A percentile compares a stretch with the other conserved stretches of the same genome.
Conservation (phyloP, 2,113 vertebrate genomes). For the Antidorcas marsupialis region DNA sequence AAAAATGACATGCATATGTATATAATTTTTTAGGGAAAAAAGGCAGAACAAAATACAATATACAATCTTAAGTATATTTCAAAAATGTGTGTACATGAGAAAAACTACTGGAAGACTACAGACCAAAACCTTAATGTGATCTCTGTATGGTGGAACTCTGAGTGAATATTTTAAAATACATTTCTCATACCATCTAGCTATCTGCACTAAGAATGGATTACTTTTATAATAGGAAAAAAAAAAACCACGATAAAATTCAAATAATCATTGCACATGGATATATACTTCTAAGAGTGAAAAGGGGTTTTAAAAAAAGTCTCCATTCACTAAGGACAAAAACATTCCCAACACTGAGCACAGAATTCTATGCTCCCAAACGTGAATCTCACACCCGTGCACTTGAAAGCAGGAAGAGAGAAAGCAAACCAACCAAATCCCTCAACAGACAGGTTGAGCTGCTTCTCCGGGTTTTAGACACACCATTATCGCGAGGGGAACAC, state of each 20-base stretch:
- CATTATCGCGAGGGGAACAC: not conserved
- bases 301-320: not conserved
- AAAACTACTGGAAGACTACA: not conserved
- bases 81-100: not conserved
- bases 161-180: not conserved
- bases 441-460: not conserved
- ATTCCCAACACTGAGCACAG: not conserved
- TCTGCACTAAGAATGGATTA: not conserved
- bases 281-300: not conserved
- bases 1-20: not conserved
- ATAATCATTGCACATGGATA: not conserved
- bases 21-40: not conserved
- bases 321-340: not conserved
- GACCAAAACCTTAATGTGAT: not conserved
- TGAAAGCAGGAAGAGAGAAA: not conserved
- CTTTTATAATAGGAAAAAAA: not conserved
- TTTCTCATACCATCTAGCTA: not conserved
- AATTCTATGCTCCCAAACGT: not conserved
- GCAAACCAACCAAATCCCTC: not conserved
- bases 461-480: not conserved
- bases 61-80: not conserved
- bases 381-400: not conserved
- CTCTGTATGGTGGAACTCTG: not conserved
- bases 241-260: not conserved
- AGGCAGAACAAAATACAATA: not conserved